Percentiles rank a stretch among this genome's conserved stretches.
Conservation (phyloP, 2,113 vertebrate genomes). For the Polyodon spathula region DNA sequence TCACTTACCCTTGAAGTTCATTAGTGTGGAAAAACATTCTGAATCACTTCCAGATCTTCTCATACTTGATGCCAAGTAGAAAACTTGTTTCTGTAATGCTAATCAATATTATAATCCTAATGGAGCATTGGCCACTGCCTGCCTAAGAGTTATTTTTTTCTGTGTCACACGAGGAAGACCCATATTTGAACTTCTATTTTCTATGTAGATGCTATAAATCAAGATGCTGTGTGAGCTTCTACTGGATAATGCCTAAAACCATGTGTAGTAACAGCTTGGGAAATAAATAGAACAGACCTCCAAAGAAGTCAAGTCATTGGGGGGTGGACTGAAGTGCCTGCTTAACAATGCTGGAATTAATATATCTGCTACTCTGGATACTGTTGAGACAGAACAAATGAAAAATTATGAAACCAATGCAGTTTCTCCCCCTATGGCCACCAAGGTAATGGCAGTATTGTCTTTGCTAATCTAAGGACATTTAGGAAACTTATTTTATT, state of each 20-base stretch:
- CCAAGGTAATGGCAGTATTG: conserved; percentile 36
- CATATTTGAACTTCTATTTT: conserved; percentile 4
- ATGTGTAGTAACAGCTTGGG: conserved; percentile 29
- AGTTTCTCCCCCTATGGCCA: conserved; percentile 55
- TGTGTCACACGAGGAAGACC: neutral
- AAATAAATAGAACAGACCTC: conserved; percentile 54
- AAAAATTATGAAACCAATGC: conserved; percentile 45
- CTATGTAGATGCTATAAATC: conserved; percentile 25
- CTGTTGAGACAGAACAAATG: conserved; percentile 39
- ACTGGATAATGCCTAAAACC: neutral
- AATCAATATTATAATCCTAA: no score
- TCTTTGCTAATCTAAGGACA: neutral
- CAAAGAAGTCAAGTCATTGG: conserved; percentile 49
- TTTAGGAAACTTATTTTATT: conserved; percentile 19
- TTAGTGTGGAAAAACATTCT: no score
- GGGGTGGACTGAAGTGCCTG: conserved; percentile 60
- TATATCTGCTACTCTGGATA: conserved; percentile 26
- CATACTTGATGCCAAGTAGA: no score
- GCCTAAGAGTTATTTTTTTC: neutral
- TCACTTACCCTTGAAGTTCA: no score
- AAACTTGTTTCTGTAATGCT: no score
- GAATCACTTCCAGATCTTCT: no score
- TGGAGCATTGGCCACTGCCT: no score
- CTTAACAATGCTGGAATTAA: conserved; percentile 70
- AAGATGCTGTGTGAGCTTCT: neutral